A percentile compares a stretch with the other conserved stretches of the same genome.
Conservation (phyloP, 2,113 vertebrate genomes). For the Ctenomys sociabilis region DNA sequence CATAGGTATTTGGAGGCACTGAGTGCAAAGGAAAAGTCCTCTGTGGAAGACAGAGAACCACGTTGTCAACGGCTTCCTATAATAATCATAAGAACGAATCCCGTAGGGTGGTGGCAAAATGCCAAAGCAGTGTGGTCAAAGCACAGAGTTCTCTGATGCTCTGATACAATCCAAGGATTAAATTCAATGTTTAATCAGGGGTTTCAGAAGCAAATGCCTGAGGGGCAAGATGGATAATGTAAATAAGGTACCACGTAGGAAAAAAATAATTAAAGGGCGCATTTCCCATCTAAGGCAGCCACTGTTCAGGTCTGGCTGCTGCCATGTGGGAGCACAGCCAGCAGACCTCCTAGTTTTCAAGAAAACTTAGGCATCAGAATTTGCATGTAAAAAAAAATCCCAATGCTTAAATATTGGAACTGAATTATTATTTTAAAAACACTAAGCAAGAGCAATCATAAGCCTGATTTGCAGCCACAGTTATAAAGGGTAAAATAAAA, state of each 20-base stretch:
- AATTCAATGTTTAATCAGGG: slow-evolving; percentile 25
- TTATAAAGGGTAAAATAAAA: neutral
- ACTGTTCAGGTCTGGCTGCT: neutral
- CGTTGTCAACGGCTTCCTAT: neutral
- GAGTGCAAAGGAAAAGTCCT: neutral
- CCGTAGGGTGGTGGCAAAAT: neutral
- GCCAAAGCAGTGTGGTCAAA: neutral
- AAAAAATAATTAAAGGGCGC: neutral
- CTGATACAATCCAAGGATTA: slow-evolving; percentile 17
- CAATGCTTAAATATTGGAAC: neutral
- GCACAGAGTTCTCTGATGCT: neutral
- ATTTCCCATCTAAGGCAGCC: neutral
- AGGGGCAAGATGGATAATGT: neutral
- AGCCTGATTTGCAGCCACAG: neutral
- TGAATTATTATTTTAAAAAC: neutral
- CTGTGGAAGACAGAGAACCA: neutral
- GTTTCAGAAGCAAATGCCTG: neutral
- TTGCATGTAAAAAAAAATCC: neutral
- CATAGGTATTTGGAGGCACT: neutral
- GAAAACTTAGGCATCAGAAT: neutral
- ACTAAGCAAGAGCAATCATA: neutral
- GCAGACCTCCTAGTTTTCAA: neutral
- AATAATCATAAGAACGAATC: neutral
- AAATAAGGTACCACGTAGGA: neutral
- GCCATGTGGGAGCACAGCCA: no score